These are phyloP conservation scores for Drosophila siamana DNA, from an alignment of 2,888 invertebrate genomes.

Conservation along the genomic window DNA sequence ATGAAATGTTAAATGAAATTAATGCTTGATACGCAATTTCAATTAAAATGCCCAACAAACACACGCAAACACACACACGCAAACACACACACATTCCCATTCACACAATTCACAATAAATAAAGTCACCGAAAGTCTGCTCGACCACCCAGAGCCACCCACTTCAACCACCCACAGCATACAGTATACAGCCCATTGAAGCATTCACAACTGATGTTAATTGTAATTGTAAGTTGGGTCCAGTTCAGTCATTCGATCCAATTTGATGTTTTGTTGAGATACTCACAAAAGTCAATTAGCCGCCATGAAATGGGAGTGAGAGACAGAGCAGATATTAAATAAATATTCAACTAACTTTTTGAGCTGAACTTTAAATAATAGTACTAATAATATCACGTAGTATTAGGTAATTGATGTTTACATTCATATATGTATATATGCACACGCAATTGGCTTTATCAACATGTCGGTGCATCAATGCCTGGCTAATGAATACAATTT, in stretches of 20 bases:
- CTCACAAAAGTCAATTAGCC: conserved; percentile 26
- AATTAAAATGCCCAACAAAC: conserved; percentile 47
- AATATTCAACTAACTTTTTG: conserved; percentile 3
- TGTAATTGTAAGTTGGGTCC: conserved; percentile 41
- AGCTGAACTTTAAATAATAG: conserved; percentile 8
- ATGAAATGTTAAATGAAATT: conserved; percentile 52
- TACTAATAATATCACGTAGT: conserved; percentile 11
- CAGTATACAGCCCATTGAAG: conserved; percentile 4
- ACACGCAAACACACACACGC: conserved; percentile 24
- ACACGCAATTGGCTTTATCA: conserved; percentile 26
- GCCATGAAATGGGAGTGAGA: conserved; percentile 1
- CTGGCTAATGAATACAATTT: conserved; percentile 31
- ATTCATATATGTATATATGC: background rate
- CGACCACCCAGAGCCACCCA: background rate
- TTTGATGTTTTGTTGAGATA: conserved; percentile 16
- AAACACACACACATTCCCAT: conserved; percentile 6
- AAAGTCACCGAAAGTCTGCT: conserved; percentile 13
- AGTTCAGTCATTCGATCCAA: conserved; percentile 22
- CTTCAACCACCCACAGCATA: conserved; percentile 6
- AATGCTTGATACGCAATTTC: conserved; percentile 53
- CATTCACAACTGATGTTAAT: conserved; percentile 40
- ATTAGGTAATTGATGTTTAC: conserved; percentile 38
- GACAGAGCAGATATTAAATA: conserved; percentile 20
- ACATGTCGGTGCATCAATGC: conserved; percentile 28
- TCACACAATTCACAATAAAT: conserved; percentile 16